Evolutionary conservation across 2,888 invertebrate genomes (phyloP), one percentile per base, ranked within the genome.

Genomic region (Ptilodon capucinus): DNA sequence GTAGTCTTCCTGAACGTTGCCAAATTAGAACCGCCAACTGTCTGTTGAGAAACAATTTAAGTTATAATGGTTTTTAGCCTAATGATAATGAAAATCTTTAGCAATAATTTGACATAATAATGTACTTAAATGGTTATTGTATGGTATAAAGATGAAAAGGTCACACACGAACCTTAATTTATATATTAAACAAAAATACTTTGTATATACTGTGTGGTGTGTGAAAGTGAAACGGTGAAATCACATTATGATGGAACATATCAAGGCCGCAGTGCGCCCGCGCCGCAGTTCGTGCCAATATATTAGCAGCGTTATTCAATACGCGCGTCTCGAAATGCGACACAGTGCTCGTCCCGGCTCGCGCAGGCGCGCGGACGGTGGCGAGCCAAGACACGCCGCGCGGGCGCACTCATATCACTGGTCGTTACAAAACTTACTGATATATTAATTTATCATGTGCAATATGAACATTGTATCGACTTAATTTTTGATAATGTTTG

Each of bases 1-100:
- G 87, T 89, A 89, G 90, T 91, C 91, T 91, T 91, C 90, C 89
- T 86, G 76, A 90, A 88, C 86, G 87, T 89, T 90, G 91, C 91
- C 91, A 91, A 91, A 91, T 87, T 85, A 75, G 79, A 76, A 81
- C 84, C 84, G 87, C 86, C 86, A 88, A 89, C 86, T 82, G 73
- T 86, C 83, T 86, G 84, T 84, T 85, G 86, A 85, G 86, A 84
- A 83, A 84, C 84, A 74, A 81, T 80, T 79, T 83, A 83, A 78
- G 77, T 84, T 71, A 80, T 79, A 82, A 81, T 79, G 64, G 71
- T 75, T 82, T 64, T 67, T 88, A 88, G 85, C 74, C 66, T 87
- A 88, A 88, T 86, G 60, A 81, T 84, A 91, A 89, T 76, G 76
- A 87, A 88, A 89, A 86, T 90, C 86, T 86, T 74, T 90, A 90